Conservation (phyloP, 1,140 invertebrate species). For the Magallana ariakensis region DNA sequence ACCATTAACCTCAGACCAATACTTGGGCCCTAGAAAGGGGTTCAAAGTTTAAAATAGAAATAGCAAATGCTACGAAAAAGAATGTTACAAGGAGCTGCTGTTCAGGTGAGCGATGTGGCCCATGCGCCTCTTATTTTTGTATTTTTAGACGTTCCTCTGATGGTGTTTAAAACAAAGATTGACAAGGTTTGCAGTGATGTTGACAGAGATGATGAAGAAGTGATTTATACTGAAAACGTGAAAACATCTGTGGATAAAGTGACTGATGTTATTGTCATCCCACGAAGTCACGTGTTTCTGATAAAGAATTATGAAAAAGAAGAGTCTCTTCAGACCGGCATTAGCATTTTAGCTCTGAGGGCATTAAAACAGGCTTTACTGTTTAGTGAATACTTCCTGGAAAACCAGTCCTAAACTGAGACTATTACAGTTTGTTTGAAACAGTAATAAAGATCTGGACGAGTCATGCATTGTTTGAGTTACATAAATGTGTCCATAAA, state of each 20-base stretch:
- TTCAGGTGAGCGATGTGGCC: no score
- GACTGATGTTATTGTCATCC: conserved; percentile 53
- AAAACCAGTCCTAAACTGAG: conserved; percentile 23
- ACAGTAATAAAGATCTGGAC: no score
- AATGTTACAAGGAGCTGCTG: no score
- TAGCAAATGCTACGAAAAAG: no score
- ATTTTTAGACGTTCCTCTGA: conserved; percentile 38
- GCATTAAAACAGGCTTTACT: conserved; percentile 52
- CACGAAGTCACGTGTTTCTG: conserved; percentile 55
- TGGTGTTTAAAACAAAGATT: conserved; percentile 54
- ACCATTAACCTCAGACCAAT: no score
- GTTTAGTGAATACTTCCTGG: conserved; percentile 58
- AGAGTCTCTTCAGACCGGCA: conserved; percentile 47
- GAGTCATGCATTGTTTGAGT: no score
- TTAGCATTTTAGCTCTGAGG: conserved; percentile 51
- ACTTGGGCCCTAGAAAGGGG: no score
- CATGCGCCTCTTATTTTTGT: no score
- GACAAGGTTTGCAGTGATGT: conserved; percentile 51
- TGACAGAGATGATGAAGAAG: conserved; percentile 41
- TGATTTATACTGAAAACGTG: conserved; percentile 48
- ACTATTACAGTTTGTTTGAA: no score
- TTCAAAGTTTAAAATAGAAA: no score
- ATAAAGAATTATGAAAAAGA: conserved; percentile 60
- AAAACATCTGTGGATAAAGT: conserved; percentile 49
- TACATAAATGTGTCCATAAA: no score